A percentile compares a stretch with the other conserved stretches of the same genome.
These are phyloP conservation scores for Drosophila albomicans DNA, from an alignment of 1,140 invertebrate genomes.

Conservation along the genomic window DNA sequence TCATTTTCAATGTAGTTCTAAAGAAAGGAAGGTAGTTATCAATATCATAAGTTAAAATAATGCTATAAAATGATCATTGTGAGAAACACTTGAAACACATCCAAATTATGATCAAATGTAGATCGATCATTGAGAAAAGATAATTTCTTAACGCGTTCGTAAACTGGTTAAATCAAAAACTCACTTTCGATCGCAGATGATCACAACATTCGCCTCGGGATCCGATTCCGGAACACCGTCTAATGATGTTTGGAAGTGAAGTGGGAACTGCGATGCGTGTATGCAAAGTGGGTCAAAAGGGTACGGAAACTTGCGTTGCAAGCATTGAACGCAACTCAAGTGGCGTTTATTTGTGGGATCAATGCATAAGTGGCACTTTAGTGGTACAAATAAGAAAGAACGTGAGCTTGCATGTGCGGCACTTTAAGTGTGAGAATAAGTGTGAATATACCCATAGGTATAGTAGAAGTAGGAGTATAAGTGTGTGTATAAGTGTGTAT, in stretches of 20 bases:
- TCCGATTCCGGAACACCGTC: background rate
- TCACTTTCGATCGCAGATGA: background rate
- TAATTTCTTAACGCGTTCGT: background rate
- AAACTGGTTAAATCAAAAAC: background rate
- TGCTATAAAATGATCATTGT: too few species aligned
- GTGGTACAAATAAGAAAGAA: background rate
- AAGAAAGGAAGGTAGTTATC: too few species aligned
- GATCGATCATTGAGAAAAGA: background rate
- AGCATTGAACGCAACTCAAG: background rate
- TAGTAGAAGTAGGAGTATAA: slow-evolving; percentile 1
- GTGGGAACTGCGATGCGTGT: background rate
- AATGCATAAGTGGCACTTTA: background rate
- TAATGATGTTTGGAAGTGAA: slow-evolving; percentile 1
- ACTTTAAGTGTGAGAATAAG: background rate
- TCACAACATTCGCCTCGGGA: background rate
- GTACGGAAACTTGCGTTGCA: background rate
- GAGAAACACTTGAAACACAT: background rate
- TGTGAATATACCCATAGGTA: background rate
- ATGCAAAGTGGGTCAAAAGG: background rate
- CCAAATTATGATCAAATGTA: background rate
- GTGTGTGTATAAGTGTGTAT: background rate
- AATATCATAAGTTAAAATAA: too few species aligned
- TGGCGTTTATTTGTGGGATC: background rate
- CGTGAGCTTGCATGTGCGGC: background rate
- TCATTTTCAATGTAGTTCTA: too few species aligned